phyloP scores from a whole-genome alignment of 2,797 vertebrate species.

The Mus caroli region DNA sequence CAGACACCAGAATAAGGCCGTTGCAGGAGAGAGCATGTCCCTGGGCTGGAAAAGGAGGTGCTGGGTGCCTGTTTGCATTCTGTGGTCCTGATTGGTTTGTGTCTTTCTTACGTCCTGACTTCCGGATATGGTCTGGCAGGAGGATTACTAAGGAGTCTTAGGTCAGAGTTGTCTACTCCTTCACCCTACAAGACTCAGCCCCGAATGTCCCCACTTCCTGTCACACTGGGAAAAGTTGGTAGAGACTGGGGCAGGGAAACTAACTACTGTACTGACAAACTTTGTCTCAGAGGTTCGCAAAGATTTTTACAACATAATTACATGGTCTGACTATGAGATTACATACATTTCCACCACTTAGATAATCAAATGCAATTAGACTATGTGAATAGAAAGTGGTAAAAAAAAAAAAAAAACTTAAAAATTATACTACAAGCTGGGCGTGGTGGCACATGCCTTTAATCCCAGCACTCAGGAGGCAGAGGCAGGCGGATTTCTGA shows the following conservation, averaged over 20 bases:
- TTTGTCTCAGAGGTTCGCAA: slow-evolving; percentile 75
- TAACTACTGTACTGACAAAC: background rate
- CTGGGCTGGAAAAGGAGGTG: background rate
- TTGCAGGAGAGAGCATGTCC: background rate
- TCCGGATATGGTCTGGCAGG: background rate
- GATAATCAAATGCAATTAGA: slow-evolving; percentile 83
- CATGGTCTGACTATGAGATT: slow-evolving; percentile 81
- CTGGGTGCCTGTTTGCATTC: background rate
- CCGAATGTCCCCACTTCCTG: background rate
- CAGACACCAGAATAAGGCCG: background rate
- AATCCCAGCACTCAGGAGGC: no score
- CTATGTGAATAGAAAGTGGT: slow-evolving; percentile 50
- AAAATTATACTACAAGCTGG: slow-evolving; percentile 55
- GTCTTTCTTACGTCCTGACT: background rate
- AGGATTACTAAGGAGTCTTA: background rate
- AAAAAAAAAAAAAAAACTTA: slow-evolving; percentile 82
- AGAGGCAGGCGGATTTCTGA: no score
- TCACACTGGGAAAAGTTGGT: background rate
- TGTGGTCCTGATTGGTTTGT: background rate
- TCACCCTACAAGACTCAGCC: background rate
- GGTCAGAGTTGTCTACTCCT: background rate
- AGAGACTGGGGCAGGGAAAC: background rate
- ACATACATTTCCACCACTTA: slow-evolving; percentile 81
- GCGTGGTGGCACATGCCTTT: no score
- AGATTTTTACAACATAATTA: slow-evolving; percentile 79